Evolutionary conservation across 2,888 invertebrate genomes (phyloP), one percentile per base, ranked within the genome.

Genomic region (Orgyia antiqua): DNA sequence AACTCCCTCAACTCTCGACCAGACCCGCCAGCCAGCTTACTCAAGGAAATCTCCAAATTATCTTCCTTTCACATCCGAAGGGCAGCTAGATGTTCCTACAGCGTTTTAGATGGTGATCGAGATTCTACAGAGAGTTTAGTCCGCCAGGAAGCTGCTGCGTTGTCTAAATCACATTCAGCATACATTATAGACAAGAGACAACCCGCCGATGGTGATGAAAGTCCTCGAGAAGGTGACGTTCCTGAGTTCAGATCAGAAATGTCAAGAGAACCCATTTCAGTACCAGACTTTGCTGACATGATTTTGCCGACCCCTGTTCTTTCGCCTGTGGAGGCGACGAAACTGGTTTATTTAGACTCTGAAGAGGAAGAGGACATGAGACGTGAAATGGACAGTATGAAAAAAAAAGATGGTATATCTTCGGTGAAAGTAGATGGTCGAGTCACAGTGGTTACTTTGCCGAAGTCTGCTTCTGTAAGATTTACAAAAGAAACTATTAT

Each of bases 281-380:
- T 93, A 51, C 93, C 93, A 46, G 93, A 93, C 68, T 92, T 93
- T 63, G 87, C 88, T 3, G 89, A 89, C 33, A 77, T 92, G 48
- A 87, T 88, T 2, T 70, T 90, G 20, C 90, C 90, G 17, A 90
- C 91, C 2, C 91, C 91, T 5, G 89, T 88, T 10, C 72, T 92
- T 27, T 91, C 92, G 0, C 91, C 92, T 0, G 88, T 90, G 8
- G 91, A 91, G 64, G 91, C 91, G 2, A 80, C 92, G 0, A 87
- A 90, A 48, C 78, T 93, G 7, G 92, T 92, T 1, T 92, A 91
- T 62, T 74, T 93, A 21, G 92, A 91, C 58, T 91, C 91, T 1
- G 92, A 92, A 44, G 91, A 91, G 39, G 91, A 91, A 48, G 82
- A 82, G 26, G 76, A 76, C 18, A 39, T 58, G 44, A 54, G 55